phyloP scores from a whole-genome alignment of 2,888 invertebrate genomes.

The Malthinus flaveolus region DNA sequence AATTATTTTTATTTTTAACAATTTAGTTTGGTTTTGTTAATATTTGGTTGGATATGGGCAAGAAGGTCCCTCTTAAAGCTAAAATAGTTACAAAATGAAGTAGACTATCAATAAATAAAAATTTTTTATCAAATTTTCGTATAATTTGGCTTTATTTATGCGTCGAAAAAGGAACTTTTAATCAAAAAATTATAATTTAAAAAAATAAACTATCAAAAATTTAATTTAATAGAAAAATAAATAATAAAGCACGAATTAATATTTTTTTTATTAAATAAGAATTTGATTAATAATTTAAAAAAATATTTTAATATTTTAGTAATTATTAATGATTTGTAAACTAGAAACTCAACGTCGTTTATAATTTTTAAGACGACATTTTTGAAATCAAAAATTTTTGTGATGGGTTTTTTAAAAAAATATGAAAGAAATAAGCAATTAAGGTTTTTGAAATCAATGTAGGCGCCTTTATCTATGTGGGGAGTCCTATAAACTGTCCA shows the following conservation, averaged over 20 bases:
- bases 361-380: constrained; percentile 2
- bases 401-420: constrained; percentile 1
- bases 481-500: constrained; percentile 43
- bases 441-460: constrained; percentile 20
- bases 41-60: too few species aligned
- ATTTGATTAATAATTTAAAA: constrained; percentile 6
- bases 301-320: constrained; percentile 3
- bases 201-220: too few species aligned
- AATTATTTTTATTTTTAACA: too few species aligned
- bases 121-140: too few species aligned
- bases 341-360: not conserved
- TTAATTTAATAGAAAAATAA: constrained; percentile 3
- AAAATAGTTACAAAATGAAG: too few species aligned
- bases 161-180: too few species aligned
- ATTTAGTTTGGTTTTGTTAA: too few species aligned
- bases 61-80: too few species aligned
- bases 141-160: too few species aligned
- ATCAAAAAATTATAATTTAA: too few species aligned
- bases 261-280: not conserved
- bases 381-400: not conserved
- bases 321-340: constrained; percentile 3
- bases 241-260: constrained; percentile 2
- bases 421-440: constrained; percentile 18
- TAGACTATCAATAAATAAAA: too few species aligned
- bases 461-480: constrained; percentile 38